Evolutionary conservation across 92 coral and sea anemone species (phyloP).

Genomic region (Pocillopora grandis): DNA sequence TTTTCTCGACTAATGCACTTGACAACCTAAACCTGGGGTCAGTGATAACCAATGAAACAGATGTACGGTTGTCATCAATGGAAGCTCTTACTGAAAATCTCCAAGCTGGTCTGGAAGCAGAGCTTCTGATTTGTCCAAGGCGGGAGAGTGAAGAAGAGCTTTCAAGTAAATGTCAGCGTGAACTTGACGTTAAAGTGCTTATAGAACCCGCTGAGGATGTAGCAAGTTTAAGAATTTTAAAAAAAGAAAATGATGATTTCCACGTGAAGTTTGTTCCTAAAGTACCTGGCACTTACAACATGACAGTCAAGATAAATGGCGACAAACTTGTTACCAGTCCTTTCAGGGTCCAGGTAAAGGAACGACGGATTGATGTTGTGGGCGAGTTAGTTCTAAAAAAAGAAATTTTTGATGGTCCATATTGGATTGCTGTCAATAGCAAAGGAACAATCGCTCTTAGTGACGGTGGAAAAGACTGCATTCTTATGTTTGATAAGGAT

Average conservation of each 20-base stretch:
- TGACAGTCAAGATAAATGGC: not conserved
- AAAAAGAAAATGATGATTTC: not conserved
- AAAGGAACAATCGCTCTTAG: not conserved
- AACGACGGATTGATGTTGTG: conserved; percentile 6
- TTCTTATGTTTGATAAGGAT: not conserved
- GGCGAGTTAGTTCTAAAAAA: not conserved
- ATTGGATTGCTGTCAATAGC: conserved; percentile 3
- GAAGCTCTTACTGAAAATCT: not conserved
- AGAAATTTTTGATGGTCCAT: not conserved
- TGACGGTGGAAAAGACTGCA: not conserved
- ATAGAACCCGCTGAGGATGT: not conserved
- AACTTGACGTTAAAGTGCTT: not conserved
- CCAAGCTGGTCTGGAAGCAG: not conserved
- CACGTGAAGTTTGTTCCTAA: conserved; percentile 1
- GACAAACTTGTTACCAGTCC: not conserved
- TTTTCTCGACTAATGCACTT: not conserved
- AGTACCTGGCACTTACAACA: not conserved
- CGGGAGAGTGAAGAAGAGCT: not conserved
- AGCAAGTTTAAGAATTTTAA: not conserved
- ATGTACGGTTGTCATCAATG: too few relatives aligned
- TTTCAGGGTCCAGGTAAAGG: not conserved
- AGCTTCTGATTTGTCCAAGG: not conserved
- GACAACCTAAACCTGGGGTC: not conserved
- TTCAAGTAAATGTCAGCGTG: not conserved
- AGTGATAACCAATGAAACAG: not conserved